Conservation (phyloP, 2,888 invertebrate species). For the Chironomus tentans region DNA sequence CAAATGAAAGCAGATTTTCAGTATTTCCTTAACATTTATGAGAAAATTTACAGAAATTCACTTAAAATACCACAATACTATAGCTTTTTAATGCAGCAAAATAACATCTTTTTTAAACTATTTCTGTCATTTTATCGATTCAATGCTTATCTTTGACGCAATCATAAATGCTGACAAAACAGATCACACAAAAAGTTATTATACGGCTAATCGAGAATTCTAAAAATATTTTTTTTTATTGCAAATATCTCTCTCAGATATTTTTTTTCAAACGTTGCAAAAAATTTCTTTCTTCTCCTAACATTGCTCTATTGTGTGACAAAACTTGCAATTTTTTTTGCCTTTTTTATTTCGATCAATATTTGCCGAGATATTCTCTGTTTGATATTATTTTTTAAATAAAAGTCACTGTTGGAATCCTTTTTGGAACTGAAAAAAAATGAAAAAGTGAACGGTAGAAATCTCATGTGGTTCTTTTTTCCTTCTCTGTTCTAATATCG, state of each 20-base stretch:
- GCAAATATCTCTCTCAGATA: not conserved
- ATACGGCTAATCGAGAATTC: not conserved
- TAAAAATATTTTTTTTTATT: too few relatives aligned
- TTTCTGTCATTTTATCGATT: too few relatives aligned
- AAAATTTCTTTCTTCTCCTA: not conserved
- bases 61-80: too few relatives aligned
- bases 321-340: not conserved
- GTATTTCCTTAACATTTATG: too few relatives aligned
- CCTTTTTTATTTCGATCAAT: conserved; percentile 16
- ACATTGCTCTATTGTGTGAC: too few relatives aligned
- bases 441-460: not conserved
- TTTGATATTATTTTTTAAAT: conserved; percentile 21
- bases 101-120: too few relatives aligned
- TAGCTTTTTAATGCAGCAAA: too few relatives aligned
- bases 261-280: not conserved
- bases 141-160: not conserved
- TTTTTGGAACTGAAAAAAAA: not conserved
- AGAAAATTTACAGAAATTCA: too few relatives aligned
- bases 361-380: conserved; percentile 21
- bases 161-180: conserved; percentile 6
- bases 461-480: conserved; percentile 17
- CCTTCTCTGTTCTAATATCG: not conserved
- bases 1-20: too few relatives aligned
- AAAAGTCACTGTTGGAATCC: conserved; percentile 23
- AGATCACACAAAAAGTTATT: not conserved